These are phyloP conservation scores for Caenorhabditis sp. DNA, from an alignment of 2,888 invertebrate species.

Conservation along the genomic window DNA sequence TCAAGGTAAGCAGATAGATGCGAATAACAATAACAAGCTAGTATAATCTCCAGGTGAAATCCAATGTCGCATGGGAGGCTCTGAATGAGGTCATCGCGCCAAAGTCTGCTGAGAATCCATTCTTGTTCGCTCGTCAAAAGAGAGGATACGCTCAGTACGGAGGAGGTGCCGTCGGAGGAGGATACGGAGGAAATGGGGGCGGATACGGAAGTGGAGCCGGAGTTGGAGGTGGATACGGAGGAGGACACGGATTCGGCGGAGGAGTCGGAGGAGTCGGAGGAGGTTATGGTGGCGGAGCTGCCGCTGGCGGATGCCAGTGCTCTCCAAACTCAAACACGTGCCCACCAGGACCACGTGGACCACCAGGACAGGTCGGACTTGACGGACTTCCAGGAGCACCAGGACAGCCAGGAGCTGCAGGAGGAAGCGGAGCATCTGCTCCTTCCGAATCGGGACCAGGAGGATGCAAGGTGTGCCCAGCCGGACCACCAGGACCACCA, in stretches of 20 bases:
- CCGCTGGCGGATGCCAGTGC: constrained; percentile 48
- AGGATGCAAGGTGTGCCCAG: constrained; percentile 57
- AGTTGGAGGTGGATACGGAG: constrained; percentile 10
- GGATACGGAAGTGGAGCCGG: constrained; percentile 29
- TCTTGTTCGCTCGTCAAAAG: constrained; percentile 37
- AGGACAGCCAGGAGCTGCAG: constrained; percentile 51
- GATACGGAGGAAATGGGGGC: constrained; percentile 21
- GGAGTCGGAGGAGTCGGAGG: constrained; percentile 18
- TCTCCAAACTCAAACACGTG: constrained; percentile 43
- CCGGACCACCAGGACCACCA: constrained; percentile 59
- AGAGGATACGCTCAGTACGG: constrained; percentile 44
- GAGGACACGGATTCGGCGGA: constrained; percentile 22
- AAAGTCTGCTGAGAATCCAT: constrained; percentile 31
- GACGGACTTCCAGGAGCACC: constrained; percentile 54
- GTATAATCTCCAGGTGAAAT: constrained; percentile 35
- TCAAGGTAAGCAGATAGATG: constrained; percentile 33
- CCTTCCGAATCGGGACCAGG: constrained; percentile 24
- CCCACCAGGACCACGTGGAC: constrained; percentile 62
- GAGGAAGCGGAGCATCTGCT: constrained; percentile 39
- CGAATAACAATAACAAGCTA: too few species aligned
- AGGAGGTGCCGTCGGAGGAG: constrained; percentile 11
- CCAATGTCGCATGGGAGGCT: constrained; percentile 50
- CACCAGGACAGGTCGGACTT: constrained; percentile 51
- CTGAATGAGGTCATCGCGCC: constrained; percentile 44
- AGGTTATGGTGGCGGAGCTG: constrained; percentile 39